A percentile compares a stretch with the other conserved stretches of the same genome.
Evolutionary conservation across 2,888 invertebrate species (phyloP).

Genomic region (Smittia aterrima): DNA sequence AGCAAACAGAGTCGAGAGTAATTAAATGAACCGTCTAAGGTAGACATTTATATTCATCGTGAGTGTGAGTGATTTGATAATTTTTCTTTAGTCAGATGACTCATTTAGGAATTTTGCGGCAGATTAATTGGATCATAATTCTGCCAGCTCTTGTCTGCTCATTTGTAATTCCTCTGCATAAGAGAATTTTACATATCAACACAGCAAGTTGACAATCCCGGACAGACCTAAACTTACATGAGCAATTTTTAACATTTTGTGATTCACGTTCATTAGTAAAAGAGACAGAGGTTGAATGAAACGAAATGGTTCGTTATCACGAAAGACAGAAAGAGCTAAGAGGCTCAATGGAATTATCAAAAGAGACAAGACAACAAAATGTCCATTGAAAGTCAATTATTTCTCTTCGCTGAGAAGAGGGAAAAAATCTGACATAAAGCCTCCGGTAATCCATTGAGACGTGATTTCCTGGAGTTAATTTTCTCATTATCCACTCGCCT

Average conservation of each 20-base stretch:
- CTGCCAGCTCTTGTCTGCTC: neutral
- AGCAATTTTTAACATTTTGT: neutral
- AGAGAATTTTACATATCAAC: neutral
- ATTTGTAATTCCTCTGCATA: neutral
- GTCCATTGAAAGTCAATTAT: too few species aligned
- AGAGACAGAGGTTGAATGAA: neutral
- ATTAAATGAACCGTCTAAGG: conserved; percentile 1
- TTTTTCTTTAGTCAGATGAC: neutral
- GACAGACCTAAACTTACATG: neutral
- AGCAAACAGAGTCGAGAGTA: conserved; percentile 6
- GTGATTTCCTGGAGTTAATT: neutral
- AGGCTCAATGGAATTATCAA: neutral
- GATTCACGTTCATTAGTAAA: conserved; percentile 34
- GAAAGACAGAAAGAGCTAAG: neutral
- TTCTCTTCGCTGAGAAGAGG: too few species aligned
- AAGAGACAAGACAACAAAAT: too few species aligned
- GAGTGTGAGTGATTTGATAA: neutral
- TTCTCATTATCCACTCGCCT: neutral
- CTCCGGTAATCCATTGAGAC: neutral
- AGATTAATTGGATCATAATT: too few species aligned
- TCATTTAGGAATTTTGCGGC: neutral
- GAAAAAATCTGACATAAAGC: too few species aligned
- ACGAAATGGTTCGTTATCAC: conserved; percentile 24
- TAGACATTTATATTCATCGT: neutral
- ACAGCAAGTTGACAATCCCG: neutral